Percentiles rank a stretch among this genome's conserved stretches.
Conservation (phyloP, 30 jellyfish, hydroid and myxozoan species). For the Pseudorhiza aurosa region DNA sequence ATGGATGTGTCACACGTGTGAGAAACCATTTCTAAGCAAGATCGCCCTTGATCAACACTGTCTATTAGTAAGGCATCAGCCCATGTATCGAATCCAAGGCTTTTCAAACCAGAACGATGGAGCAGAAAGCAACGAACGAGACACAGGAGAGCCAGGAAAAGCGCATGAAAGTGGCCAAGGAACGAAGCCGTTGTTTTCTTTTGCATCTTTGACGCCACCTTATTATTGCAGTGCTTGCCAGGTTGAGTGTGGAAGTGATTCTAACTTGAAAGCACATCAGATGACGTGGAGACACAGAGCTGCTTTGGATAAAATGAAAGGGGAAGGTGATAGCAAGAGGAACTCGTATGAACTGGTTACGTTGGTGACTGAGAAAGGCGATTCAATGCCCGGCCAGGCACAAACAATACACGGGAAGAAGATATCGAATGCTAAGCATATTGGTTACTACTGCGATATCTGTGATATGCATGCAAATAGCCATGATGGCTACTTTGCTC, state of each 20-base stretch:
- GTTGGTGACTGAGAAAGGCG: neutral
- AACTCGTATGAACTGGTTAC: neutral
- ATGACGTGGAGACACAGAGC: constrained; percentile 97
- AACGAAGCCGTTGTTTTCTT: constrained; percentile 32
- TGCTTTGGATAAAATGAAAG: constrained; percentile 74
- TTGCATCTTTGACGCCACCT: constrained; percentile 62
- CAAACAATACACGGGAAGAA: neutral
- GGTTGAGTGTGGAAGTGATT: constrained; percentile 75
- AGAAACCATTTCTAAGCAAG: constrained; percentile 61
- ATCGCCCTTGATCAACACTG: constrained; percentile 85
- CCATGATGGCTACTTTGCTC: constrained; percentile 55
- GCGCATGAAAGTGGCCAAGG: constrained; percentile 12
- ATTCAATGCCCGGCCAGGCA: neutral
- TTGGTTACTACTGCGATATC: constrained; percentile 68
- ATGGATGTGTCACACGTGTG: constrained; percentile 84
- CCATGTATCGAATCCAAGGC: constrained; percentile 82
- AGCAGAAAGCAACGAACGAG: constrained; percentile 4
- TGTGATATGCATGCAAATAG: constrained; percentile 55
- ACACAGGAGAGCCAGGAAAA: neutral
- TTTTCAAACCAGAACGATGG: constrained; percentile 16
- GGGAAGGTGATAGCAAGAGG: constrained; percentile 24
- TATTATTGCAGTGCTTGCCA: constrained; percentile 74
- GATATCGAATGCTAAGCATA: neutral
- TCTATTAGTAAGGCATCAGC: constrained; percentile 78
- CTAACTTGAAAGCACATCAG: constrained; percentile 65